Conservation (phyloP, 2,113 vertebrate species). For the Mormyrus iriodes region DNA sequence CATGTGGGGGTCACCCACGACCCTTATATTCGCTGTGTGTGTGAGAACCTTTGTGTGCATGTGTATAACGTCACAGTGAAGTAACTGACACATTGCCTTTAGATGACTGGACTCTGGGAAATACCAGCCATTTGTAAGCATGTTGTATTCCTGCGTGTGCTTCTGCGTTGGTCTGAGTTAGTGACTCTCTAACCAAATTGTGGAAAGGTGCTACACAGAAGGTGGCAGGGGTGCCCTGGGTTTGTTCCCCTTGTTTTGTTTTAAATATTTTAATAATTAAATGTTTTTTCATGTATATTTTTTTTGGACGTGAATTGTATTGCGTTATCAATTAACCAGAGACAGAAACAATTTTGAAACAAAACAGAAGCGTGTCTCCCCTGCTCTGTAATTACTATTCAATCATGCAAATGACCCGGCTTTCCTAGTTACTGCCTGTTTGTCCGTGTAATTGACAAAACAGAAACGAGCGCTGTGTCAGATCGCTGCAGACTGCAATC, state of each 20-base stretch:
- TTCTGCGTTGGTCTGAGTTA: neutral
- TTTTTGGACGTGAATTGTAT: neutral
- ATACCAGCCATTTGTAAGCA: neutral
- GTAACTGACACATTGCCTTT: neutral
- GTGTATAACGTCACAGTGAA: neutral
- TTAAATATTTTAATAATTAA: neutral
- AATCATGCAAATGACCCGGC: conserved; percentile 13
- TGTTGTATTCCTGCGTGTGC: neutral
- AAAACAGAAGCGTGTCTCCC: conserved; percentile 3
- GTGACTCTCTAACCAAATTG: neutral
- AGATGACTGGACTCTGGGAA: neutral
- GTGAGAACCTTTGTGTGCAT: neutral
- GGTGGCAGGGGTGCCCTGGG: neutral
- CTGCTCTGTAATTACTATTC: conserved; percentile 16
- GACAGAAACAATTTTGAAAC: neutral
- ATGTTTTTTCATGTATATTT: neutral
- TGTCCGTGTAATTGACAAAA: conserved; percentile 24
- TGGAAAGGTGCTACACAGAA: neutral
- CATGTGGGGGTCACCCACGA: neutral
- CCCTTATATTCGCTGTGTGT: neutral
- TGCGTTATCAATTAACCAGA: conserved; percentile 9
- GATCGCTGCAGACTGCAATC: neutral
- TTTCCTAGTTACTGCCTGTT: conserved; percentile 5
- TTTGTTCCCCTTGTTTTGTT: neutral
- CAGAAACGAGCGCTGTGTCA: neutral